Percentiles rank a stretch among this genome's conserved stretches.
Conservation (phyloP, 2,797 vertebrate species). For the Chloroceryle amazona region DNA sequence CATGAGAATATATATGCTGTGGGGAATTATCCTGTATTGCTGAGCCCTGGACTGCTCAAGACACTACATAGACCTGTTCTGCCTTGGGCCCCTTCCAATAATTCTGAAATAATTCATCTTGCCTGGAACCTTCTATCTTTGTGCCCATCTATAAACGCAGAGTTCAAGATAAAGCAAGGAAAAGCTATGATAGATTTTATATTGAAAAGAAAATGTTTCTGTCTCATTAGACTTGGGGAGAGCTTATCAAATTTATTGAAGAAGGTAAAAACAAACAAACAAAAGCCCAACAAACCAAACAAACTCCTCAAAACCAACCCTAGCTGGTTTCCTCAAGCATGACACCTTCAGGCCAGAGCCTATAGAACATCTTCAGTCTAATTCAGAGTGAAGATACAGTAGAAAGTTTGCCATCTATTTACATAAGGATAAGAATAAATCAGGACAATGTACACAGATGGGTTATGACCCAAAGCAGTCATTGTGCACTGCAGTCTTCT, state of each 20-base stretch:
- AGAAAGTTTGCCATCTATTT: background rate
- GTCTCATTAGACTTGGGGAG: background rate
- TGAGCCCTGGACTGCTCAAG: background rate
- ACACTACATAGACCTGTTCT: background rate
- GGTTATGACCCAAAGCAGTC: background rate
- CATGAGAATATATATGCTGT: fast-evolving
- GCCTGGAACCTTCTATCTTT: background rate
- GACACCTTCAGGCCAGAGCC: background rate
- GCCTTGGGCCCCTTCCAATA: background rate
- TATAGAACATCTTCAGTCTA: background rate
- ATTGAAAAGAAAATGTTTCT: background rate
- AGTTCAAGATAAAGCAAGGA: background rate
- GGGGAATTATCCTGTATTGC: background rate
- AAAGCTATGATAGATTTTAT: background rate
- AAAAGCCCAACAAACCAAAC: background rate
- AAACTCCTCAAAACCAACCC: fast-evolving
- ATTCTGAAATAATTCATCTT: background rate
- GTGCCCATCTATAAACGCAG: background rate
- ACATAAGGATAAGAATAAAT: background rate
- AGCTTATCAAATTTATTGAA: background rate
- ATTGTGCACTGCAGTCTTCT: background rate
- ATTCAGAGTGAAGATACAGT: background rate
- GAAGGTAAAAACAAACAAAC: background rate
- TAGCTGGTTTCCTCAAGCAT: background rate
- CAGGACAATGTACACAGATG: background rate